Evolutionary conservation across 2,113 vertebrate genomes (phyloP).

Genomic region (Ctenodactylus gundi): DNA sequence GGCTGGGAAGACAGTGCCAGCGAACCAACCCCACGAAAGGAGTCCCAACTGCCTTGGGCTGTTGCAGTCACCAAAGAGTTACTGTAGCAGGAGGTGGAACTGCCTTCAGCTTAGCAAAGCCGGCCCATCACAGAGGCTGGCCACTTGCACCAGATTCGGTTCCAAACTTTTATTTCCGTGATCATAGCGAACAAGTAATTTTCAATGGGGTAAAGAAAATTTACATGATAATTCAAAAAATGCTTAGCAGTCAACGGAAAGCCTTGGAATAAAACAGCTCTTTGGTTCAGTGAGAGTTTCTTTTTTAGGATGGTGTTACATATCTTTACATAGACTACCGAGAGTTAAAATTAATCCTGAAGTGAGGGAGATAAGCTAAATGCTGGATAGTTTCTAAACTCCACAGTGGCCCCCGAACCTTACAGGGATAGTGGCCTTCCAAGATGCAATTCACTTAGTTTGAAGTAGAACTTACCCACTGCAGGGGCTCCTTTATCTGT

Average conservation of each 20-base stretch:
- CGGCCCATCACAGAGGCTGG: background rate
- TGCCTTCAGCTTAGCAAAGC: background rate
- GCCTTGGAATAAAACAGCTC: background rate
- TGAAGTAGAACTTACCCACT: background rate
- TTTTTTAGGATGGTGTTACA: slow-evolving; percentile 29
- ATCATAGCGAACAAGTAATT: background rate
- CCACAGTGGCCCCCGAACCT: background rate
- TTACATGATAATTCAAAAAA: background rate
- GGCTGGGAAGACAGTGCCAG: background rate
- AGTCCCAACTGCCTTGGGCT: background rate
- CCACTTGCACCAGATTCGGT: background rate
- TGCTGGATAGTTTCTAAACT: background rate
- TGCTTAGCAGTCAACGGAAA: background rate
- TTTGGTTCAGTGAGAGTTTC: background rate
- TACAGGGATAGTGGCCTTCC: background rate
- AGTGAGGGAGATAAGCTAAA: background rate
- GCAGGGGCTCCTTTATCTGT: rapidly evolving
- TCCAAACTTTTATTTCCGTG: background rate
- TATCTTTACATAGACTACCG: background rate
- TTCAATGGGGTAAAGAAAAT: background rate
- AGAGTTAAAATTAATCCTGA: slow-evolving; percentile 53
- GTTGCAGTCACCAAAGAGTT: background rate
- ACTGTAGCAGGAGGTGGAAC: too few species aligned
- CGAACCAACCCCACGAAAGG: background rate
- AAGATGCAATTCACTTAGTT: slow-evolving; percentile 31